Evolutionary conservation across 2,113 vertebrate genomes (phyloP).

Genomic region (Barbus barbus): DNA sequence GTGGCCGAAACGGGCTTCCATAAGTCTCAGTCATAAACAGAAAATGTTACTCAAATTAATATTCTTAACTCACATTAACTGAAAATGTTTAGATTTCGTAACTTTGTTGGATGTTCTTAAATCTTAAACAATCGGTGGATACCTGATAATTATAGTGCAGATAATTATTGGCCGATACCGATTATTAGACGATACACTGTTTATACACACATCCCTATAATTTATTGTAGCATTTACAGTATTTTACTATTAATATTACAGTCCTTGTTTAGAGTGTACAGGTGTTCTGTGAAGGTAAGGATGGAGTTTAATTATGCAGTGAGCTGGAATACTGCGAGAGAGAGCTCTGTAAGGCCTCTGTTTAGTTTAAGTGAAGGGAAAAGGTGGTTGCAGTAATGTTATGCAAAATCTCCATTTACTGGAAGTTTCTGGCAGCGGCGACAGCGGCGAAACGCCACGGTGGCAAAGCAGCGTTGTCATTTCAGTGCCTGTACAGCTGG

Average conservation of each 20-base stretch:
- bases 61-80: not conserved
- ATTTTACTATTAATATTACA: too few species aligned
- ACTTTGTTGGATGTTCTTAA: not conserved
- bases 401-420: conserved; percentile 43
- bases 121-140: too few species aligned
- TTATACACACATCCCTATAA: too few species aligned
- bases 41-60: too few species aligned
- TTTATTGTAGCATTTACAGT: too few species aligned
- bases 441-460: too few species aligned
- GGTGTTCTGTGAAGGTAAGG: not conserved
- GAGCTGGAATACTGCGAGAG: not conserved
- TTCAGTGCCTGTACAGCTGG: not conserved
- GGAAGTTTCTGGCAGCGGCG: conserved; percentile 37
- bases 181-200: too few species aligned
- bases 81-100: not conserved
- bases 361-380: not conserved
- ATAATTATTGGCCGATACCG: too few species aligned
- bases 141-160: too few species aligned
- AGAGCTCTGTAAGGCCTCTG: conserved; percentile 12
- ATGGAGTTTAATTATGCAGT: not conserved
- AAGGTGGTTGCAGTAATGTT: not conserved
- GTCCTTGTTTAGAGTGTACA: too few species aligned
- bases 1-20: too few species aligned
- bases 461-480: not conserved
- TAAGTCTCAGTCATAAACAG: too few species aligned